Base-by-base conservation (phyloP, 2,797 vertebrate species). In the Morus bassanus region DNA sequence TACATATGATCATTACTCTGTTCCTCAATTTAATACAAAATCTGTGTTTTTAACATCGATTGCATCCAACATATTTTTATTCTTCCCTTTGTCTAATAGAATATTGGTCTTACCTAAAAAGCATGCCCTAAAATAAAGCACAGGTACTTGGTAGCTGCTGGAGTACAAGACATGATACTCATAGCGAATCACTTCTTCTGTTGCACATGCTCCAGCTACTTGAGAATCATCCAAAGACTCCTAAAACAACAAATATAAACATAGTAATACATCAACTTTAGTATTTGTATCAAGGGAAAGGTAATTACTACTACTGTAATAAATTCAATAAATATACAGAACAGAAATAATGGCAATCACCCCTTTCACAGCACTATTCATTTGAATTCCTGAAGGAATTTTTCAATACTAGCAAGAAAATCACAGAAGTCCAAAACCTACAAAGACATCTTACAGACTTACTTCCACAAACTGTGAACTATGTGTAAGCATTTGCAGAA, bases 121-220 rank as follows among this genome's bases (percentile, higher is more conserved):
- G 91, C 97, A 98, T 17, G 98, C 99, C 97, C 99, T 98, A 94
- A 99, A 99, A 92, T 99, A 99, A 25, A 99, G 98, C 51, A 99
- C 98, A 4, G 99, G 99, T 41, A 98, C 98, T 70, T 98, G 98
- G 97, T 99, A 99, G 98, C 99, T 99, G 92, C 98, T 98, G 75
- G 99, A 99, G 96, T 98, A 99, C 39, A 99, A 81, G 91, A 99
- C 95, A 70, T 99, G 99, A 93, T 99, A 99, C 85, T 99, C 99
- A 31, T 98, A 98, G 67, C 97, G 98, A 94, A 98, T 95, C 82
- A 98, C 97, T 88, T 98, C 95, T 3, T 87, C 94, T 1, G 72
- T 25, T 27, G 70, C 35, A 76, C 74, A 21, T 25, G 41, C 67
- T 59, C 75, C 96, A 10, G 61, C 18, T 61, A 85, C 95, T 88